Percentiles rank a stretch among this genome's conserved stretches.
phyloP scores from a whole-genome alignment of 37 sponge, comb jelly and placozoan genomes.

The Aphrocallistes beatrix region DNA sequence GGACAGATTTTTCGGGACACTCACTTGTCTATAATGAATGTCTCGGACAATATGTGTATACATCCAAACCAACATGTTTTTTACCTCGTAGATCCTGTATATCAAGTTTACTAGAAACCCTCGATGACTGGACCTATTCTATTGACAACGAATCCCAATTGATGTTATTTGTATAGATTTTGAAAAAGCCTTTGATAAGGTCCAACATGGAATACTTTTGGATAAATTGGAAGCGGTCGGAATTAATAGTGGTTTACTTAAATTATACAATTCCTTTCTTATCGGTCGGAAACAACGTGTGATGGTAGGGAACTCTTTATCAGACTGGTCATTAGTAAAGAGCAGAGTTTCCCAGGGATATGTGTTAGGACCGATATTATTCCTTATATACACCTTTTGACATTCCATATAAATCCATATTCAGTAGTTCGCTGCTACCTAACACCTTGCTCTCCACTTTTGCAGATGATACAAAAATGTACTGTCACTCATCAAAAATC shows the following conservation, averaged over 20 bases:
- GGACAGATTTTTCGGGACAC: too few relatives aligned
- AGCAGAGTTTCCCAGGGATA: slow-evolving; percentile 34
- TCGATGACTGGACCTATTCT: slow-evolving; percentile 20
- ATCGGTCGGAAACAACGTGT: slow-evolving; percentile 10
- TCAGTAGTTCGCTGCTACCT: too few relatives aligned
- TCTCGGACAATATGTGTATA: neutral
- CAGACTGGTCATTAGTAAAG: slow-evolving; percentile 18
- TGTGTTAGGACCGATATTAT: slow-evolving; percentile 30
- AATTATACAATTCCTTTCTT: slow-evolving; percentile 20
- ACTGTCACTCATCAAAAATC: too few relatives aligned
- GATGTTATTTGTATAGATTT: slow-evolving; percentile 28
- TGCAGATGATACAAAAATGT: too few relatives aligned
- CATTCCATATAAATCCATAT: too few relatives aligned
- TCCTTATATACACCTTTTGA: slow-evolving; percentile 32
- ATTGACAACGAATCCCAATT: neutral
- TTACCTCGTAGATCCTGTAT: neutral
- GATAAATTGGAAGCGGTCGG: slow-evolving; percentile 28
- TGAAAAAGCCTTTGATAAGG: slow-evolving; percentile 29
- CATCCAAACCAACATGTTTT: slow-evolving; percentile 24
- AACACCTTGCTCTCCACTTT: too few relatives aligned
- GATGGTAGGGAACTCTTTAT: slow-evolving; percentile 20
- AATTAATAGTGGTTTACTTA: neutral
- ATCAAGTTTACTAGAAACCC: slow-evolving; percentile 32
- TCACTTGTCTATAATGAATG: too few relatives aligned
- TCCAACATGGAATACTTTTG: slow-evolving; percentile 15